Evolutionary conservation across 2,888 invertebrate genomes (phyloP).

Genomic region (Uropetala carovei): DNA sequence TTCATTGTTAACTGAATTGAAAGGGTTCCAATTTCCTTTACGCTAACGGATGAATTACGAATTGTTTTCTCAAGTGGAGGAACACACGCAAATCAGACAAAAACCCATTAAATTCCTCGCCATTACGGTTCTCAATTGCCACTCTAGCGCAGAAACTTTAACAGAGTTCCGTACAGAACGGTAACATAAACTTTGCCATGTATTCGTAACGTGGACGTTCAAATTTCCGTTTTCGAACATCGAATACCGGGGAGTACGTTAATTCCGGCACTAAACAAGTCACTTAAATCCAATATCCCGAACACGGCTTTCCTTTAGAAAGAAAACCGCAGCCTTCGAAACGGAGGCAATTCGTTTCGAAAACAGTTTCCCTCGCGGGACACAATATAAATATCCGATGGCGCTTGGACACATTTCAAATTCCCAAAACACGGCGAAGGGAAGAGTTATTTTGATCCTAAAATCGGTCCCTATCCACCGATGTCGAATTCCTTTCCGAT

Average conservation of each 20-base stretch:
- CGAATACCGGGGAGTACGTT: neutral
- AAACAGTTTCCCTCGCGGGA: neutral
- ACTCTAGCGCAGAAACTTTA: too few relatives aligned
- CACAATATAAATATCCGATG: neutral
- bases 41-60: too few relatives aligned
- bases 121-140: too few relatives aligned
- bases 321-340: neutral
- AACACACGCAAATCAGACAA: too few relatives aligned
- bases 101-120: too few relatives aligned
- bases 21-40: too few relatives aligned
- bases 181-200: neutral
- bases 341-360: constrained; percentile 48
- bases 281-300: neutral
- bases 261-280: neutral
- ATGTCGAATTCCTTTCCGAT: constrained; percentile 34
- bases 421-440: neutral
- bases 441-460: constrained; percentile 2
- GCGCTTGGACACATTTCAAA: neutral
- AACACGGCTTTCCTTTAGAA: neutral
- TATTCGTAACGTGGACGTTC: neutral
- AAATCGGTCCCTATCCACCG: neutral
- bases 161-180: neutral
- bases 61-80: too few relatives aligned
- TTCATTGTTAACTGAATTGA: too few relatives aligned
- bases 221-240: neutral